Base-by-base conservation (phyloP, 2,888 invertebrate species). In the Yponomeuta plumbellus region DNA sequence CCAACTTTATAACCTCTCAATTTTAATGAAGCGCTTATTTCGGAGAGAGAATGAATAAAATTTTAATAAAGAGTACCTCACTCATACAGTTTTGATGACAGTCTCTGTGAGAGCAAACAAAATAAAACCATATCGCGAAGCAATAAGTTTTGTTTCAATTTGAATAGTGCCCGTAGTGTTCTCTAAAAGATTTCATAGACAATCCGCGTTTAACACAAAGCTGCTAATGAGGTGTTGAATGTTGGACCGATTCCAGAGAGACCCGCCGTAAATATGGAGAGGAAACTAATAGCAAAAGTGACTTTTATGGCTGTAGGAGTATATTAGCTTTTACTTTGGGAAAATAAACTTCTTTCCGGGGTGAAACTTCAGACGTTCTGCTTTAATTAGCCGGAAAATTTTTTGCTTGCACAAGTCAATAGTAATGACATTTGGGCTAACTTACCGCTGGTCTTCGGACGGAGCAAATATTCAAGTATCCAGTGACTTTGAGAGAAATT, bases 181-280 rank as follows among this genome's bases (percentile, higher is more conserved):
- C 82, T 81, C 79, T 80, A 80, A 85, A 83, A 85, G 79, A 84
- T 82, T 89, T 88, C 86, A 88, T 80, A 84, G 88, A 78, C 85
- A 82, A 83, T 79, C 80, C 70, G 81, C 79, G 83, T 86, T 52
- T 86, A 87, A 86, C 88, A 85, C 84, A 77, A 81, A 78, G 75
- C 72, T 78, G 76, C 73, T 89, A 89, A 89, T 86, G 86, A 88
- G 83, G 81, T 73, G 76, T 83, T 79, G 82, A 81, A 84, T 83
- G 83, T 87, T 89, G 88, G 89, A 87, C 73, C 75, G 68, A 71
- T 78, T 86, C 88, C 88, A 88, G 84, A 73, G 73, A 76, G 77
- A 73, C 77, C 78, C 76, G 80, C 82, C 78, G 83, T 85, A 86
- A 86, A 86, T 82, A 84, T 73, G 52, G 63, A 67, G 62, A 63